Percentiles rank a stretch among this genome's conserved stretches.
Conservation (phyloP, 1,140 invertebrate genomes). For the Brachionus rubens region DNA sequence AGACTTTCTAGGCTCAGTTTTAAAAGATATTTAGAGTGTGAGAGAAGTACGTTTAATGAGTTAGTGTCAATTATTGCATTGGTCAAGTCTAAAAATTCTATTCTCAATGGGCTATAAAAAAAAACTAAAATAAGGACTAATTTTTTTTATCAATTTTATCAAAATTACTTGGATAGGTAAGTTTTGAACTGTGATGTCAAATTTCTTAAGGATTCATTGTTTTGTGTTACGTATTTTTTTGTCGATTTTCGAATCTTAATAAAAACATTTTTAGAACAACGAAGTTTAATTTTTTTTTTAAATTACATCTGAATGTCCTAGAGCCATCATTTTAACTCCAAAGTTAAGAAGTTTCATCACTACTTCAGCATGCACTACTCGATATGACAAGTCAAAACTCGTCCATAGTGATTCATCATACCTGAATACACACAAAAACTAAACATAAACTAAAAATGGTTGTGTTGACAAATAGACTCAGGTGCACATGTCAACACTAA, state of each 20-base stretch:
- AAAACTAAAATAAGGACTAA: background rate
- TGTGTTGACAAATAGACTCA: too few species aligned
- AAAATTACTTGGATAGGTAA: conserved; percentile 4
- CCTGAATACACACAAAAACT: conserved; percentile 49
- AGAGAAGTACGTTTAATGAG: conserved; percentile 66
- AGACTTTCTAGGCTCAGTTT: conserved; percentile 80
- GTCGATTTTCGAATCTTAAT: conserved; percentile 13
- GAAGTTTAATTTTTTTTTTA: background rate
- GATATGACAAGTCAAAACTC: conserved; percentile 73
- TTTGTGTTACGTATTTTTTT: conserved; percentile 29
- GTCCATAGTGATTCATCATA: conserved; percentile 77
- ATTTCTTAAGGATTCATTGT: conserved; percentile 46
- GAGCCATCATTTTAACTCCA: conserved; percentile 71
- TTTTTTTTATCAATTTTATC: conserved; percentile 47
- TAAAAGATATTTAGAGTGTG: conserved; percentile 68
- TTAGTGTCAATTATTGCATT: conserved; percentile 68
- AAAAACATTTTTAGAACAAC: background rate
- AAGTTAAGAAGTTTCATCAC: conserved; percentile 70
- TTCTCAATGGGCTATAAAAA: conserved; percentile 55
- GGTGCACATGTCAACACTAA: too few species aligned
- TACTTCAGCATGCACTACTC: conserved; percentile 66
- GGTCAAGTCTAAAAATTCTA: conserved; percentile 79
- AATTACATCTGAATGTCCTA: conserved; percentile 71
- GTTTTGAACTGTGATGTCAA: conserved; percentile 49
- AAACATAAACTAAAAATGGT: too few species aligned